phyloP scores from a whole-genome alignment of 2,888 invertebrate species.

The Ophion ventricosus region DNA sequence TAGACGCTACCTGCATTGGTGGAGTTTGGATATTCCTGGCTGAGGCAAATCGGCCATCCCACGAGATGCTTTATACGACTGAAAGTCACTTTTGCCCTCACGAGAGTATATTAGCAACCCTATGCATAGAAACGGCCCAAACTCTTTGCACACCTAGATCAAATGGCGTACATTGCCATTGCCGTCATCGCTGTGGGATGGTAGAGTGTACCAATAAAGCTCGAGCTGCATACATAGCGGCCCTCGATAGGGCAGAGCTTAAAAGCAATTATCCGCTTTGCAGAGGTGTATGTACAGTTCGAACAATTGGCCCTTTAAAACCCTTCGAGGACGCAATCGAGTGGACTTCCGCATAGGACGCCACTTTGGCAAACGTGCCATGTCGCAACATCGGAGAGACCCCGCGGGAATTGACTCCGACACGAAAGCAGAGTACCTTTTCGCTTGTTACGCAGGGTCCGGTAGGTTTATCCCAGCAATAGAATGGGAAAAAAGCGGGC shows the following conservation, averaged over 20 bases:
- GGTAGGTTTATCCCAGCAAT: neutral
- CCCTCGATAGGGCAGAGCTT: slow-evolving; percentile 25
- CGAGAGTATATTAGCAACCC: slow-evolving; percentile 8
- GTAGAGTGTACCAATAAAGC: slow-evolving; percentile 11
- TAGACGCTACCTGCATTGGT: slow-evolving; percentile 29
- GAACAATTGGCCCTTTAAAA: slow-evolving; percentile 39
- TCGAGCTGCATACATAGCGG: neutral
- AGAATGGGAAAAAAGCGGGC: neutral
- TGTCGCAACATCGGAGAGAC: slow-evolving; percentile 22
- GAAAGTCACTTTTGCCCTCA: slow-evolving; percentile 31
- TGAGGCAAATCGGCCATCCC: slow-evolving; percentile 40
- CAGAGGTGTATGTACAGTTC: slow-evolving; percentile 15
- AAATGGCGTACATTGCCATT: slow-evolving; percentile 10
- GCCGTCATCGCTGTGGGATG: slow-evolving; percentile 23
- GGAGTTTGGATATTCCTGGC: slow-evolving; percentile 17
- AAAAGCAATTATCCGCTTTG: slow-evolving; percentile 43
- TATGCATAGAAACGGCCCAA: slow-evolving; percentile 13
- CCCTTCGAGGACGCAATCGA: slow-evolving; percentile 1
- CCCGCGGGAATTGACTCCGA: slow-evolving; percentile 18
- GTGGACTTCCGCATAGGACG: slow-evolving; percentile 17
- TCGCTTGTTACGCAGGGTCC: neutral
- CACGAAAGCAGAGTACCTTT: neutral
- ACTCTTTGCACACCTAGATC: slow-evolving; percentile 45
- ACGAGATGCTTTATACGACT: slow-evolving; percentile 29
- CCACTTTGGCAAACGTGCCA: slow-evolving; percentile 7